Evolutionary conservation across 2,797 vertebrate species (phyloP).

Genomic region (Brachymystax lenok): DNA sequence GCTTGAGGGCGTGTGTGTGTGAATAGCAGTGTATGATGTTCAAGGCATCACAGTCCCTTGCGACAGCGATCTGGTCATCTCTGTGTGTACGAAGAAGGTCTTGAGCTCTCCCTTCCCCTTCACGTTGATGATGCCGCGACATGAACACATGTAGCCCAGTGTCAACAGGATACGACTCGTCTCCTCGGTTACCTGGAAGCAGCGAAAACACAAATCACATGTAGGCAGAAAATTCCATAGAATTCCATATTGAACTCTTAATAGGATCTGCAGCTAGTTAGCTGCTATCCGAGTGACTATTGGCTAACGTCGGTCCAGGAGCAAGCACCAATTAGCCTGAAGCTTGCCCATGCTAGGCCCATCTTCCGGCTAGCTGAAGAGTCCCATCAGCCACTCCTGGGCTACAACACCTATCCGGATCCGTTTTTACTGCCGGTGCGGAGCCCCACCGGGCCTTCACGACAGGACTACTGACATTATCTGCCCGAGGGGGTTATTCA

Average conservation of each 20-base stretch:
- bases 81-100: slow-evolving; percentile 95
- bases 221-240: not conserved
- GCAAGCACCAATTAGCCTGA: no score
- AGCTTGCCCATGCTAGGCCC: no score
- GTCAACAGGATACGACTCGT: slow-evolving; percentile 84
- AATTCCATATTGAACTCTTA: not conserved
- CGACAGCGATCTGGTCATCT: slow-evolving; percentile 94
- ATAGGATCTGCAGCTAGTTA: not conserved
- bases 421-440: no score
- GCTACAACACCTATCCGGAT: no score
- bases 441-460: no score
- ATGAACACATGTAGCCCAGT: slow-evolving; percentile 92
- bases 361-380: no score
- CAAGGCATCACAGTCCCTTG: slow-evolving; percentile 92
- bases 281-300: no score
- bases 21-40: slow-evolving; percentile 54
- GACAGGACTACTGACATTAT: no score
- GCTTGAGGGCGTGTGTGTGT: no score
- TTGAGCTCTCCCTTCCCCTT: slow-evolving; percentile 97
- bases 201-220: slow-evolving; percentile 14
- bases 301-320: no score
- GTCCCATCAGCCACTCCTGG: no score
- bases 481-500: no score
- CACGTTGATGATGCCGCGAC: slow-evolving; percentile 96
- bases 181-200: slow-evolving; percentile 90